Conservation (phyloP, 2,797 vertebrate genomes). For the Vireo griseus region DNA sequence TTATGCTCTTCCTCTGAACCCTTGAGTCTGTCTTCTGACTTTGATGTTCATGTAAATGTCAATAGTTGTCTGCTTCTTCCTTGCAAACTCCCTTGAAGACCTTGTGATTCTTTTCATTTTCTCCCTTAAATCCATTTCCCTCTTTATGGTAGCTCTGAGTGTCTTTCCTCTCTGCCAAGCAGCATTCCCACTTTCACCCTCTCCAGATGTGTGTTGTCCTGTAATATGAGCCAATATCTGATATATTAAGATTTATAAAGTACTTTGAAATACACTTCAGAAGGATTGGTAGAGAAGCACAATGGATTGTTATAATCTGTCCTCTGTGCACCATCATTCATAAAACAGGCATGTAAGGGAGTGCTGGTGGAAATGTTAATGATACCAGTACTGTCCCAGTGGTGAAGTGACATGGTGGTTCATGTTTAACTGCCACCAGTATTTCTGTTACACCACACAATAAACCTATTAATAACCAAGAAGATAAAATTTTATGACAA, state of each 20-base stretch:
- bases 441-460: background rate
- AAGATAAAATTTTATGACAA: slow-evolving; percentile 40
- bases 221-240: background rate
- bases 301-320: background rate
- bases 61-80: background rate
- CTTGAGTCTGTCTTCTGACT: background rate
- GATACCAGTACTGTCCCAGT: background rate
- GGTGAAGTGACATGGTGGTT: background rate
- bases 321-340: background rate
- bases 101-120: background rate
- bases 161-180: background rate
- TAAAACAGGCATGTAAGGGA: background rate
- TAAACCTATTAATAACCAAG: slow-evolving; percentile 37
- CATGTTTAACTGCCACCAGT: background rate
- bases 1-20: background rate
- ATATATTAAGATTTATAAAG: background rate
- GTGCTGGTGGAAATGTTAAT: background rate
- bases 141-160: background rate
- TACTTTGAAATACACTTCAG: background rate
- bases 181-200: background rate
- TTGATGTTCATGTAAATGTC: background rate
- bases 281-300: background rate
- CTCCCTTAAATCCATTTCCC: background rate
- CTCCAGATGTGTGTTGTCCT: background rate
- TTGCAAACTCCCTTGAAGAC: background rate